These are phyloP conservation scores for Agrochola circellaris DNA, from an alignment of 2,888 invertebrate species.

Conservation along the genomic window DNA sequence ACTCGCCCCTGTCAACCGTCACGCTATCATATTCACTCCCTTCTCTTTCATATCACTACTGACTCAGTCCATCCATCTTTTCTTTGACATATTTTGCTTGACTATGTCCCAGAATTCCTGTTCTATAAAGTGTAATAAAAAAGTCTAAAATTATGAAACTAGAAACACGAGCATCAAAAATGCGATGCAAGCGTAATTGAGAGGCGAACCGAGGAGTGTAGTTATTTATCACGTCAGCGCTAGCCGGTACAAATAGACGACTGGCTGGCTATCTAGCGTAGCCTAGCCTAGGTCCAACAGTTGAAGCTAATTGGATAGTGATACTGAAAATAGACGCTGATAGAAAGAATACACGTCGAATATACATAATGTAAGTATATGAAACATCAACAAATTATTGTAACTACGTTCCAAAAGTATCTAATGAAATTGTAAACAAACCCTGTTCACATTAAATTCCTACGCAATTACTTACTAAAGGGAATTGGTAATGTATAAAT, in stretches of 20 bases:
- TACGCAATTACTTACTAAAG: too few species aligned
- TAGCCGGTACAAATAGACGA: slow-evolving; percentile 40
- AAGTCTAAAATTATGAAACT: slow-evolving; percentile 7
- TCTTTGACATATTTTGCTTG: neutral
- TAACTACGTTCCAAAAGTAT: too few species aligned
- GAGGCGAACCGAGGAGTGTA: slow-evolving; percentile 18
- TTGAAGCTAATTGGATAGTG: slow-evolving; percentile 31
- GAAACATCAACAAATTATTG: too few species aligned
- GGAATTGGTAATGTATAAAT: too few species aligned
- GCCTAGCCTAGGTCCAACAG: slow-evolving; percentile 1
- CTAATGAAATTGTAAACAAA: too few species aligned
- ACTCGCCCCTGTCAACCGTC: too few species aligned
- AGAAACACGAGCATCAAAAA: slow-evolving; percentile 32
- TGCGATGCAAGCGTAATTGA: slow-evolving; percentile 37
- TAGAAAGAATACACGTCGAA: neutral
- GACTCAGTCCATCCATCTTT: too few species aligned
- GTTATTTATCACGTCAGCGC: slow-evolving; percentile 48
- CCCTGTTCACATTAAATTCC: too few species aligned
- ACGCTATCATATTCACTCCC: too few species aligned
- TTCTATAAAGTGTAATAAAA: neutral
- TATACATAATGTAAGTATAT: too few species aligned
- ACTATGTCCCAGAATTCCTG: neutral
- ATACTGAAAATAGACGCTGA: slow-evolving; percentile 12
- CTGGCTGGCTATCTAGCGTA: slow-evolving; percentile 1
- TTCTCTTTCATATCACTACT: too few species aligned